phyloP scores from a whole-genome alignment of 1,140 invertebrate genomes.

The Euwallacea fornicatus region DNA sequence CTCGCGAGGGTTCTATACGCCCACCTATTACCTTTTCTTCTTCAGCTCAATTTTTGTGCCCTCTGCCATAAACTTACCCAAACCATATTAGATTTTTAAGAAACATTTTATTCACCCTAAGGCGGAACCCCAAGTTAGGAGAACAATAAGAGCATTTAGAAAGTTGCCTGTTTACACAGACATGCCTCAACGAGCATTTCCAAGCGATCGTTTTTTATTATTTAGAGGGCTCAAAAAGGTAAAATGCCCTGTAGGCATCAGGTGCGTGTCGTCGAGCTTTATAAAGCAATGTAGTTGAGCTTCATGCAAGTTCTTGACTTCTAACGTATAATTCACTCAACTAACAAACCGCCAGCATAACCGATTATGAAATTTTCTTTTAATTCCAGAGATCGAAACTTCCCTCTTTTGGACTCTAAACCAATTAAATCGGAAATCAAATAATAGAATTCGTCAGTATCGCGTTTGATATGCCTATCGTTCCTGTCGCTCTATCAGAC shows the following conservation, averaged over 20 bases:
- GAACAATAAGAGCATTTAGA: not conserved
- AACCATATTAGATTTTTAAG: not conserved
- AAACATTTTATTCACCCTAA: not conserved
- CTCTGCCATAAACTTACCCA: too few species aligned
- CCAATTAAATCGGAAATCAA: conserved; percentile 19
- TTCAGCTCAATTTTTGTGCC: too few species aligned
- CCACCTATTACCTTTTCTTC: too few species aligned
- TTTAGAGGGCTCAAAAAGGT: not conserved
- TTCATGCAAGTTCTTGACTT: not conserved
- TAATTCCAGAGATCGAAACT: conserved; percentile 10
- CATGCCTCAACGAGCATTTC: not conserved
- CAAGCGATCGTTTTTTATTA: not conserved
- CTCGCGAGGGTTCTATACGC: too few species aligned
- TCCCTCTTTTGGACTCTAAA: conserved; percentile 15
- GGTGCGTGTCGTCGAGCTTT: not conserved
- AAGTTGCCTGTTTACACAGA: not conserved
- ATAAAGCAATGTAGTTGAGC: not conserved
- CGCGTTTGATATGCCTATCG: conserved; percentile 27
- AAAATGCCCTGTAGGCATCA: not conserved
- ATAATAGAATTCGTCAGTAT: conserved; percentile 21
- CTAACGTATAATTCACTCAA: conserved; percentile 1
- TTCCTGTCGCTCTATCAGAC: conserved; percentile 20
- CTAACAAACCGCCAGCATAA: not conserved
- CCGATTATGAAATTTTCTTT: not conserved
- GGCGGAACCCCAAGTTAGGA: not conserved